Evolutionary conservation across 1,140 invertebrate species (phyloP).

Genomic region (Dryas iulia): DNA sequence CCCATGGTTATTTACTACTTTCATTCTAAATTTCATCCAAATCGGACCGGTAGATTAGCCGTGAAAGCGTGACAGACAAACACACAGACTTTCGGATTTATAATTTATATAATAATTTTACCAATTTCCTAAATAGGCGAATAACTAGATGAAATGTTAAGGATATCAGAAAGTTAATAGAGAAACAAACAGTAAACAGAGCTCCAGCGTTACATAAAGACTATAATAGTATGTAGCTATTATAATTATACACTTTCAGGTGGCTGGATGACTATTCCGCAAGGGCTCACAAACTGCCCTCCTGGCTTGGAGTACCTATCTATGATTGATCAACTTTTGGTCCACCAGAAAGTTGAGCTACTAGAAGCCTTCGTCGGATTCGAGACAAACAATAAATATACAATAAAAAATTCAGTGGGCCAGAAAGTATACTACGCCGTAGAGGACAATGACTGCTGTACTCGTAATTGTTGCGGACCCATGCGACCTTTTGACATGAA

Average conservation of each 20-base stretch:
- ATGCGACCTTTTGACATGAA: slow-evolving; percentile 92
- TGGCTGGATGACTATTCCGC: slow-evolving; percentile 90
- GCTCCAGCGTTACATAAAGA: no score
- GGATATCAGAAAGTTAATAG: no score
- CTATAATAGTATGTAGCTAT: not conserved
- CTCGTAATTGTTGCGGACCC: slow-evolving; percentile 89
- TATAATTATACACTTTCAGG: slow-evolving; percentile 74
- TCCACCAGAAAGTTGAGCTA: slow-evolving; percentile 93
- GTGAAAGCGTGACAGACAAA: no score
- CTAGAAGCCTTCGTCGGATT: slow-evolving; percentile 92
- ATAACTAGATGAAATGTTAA: no score
- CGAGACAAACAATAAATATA: slow-evolving; percentile 95
- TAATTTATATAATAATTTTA: not conserved
- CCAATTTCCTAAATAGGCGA: no score
- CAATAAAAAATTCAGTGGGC: slow-evolving; percentile 87
- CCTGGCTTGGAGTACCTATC: slow-evolving; percentile 96
- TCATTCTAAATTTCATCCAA: no score
- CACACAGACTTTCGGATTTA: no score
- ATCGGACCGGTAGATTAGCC: no score
- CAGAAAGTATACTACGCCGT: slow-evolving; percentile 92
- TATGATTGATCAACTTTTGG: slow-evolving; percentile 91
- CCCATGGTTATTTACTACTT: no score
- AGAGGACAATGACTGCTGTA: slow-evolving; percentile 91
- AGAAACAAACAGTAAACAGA: no score
- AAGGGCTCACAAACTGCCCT: slow-evolving; percentile 89